Evolutionary conservation across 2,113 vertebrate species (phyloP).

Genomic region (Leucosticte australis): DNA sequence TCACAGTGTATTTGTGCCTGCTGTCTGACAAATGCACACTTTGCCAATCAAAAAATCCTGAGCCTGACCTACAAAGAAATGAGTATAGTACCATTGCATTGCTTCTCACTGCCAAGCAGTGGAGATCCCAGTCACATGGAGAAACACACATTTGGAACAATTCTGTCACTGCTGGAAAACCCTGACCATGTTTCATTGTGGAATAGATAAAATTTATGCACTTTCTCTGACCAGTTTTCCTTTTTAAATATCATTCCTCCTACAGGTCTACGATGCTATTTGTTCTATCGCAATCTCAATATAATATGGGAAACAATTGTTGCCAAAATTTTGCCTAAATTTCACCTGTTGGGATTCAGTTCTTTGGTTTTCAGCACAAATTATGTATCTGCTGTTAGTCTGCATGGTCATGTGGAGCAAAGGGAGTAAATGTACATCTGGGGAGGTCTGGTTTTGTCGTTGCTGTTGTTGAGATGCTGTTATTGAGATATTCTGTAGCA

Average conservation of each 20-base stretch:
- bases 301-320: background rate
- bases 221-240: background rate
- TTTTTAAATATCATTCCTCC: conserved; percentile 42
- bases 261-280: conserved; percentile 2
- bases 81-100: background rate
- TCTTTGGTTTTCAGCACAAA: background rate
- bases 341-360: background rate
- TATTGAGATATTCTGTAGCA: background rate
- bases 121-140: background rate
- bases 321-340: conserved; percentile 47
- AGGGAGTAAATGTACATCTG: background rate
- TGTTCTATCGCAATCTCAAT: background rate
- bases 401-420: conserved; percentile 12
- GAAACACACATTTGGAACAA: background rate
- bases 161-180: background rate
- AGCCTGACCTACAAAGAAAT: background rate
- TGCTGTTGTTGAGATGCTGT: background rate
- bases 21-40: background rate
- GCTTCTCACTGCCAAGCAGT: conserved; percentile 9
- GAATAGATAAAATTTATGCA: background rate
- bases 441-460: background rate
- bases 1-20: background rate
- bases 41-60: background rate
- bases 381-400: background rate
- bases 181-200: background rate